Percentiles rank a stretch among this genome's conserved stretches.
Conservation (phyloP, 2,797 vertebrate genomes). For the Brachyrhaphis roseni region DNA sequence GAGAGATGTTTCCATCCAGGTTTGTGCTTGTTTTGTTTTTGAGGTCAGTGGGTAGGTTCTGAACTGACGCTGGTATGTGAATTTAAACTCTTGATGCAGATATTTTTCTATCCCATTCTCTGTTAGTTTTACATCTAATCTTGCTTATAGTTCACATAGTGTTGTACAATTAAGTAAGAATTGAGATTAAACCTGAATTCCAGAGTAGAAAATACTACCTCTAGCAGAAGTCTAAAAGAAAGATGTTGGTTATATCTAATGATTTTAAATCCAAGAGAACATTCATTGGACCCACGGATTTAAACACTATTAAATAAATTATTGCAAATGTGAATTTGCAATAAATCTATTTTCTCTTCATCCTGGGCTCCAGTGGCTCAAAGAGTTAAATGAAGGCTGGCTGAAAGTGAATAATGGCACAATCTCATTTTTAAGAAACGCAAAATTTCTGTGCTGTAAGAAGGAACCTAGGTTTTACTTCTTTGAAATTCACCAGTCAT, state of each 20-base stretch:
- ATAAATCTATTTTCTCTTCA: slow-evolving; percentile 22
- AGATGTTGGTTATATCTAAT: not conserved
- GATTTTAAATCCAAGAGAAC: not conserved
- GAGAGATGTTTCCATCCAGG: not conserved
- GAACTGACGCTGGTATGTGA: not conserved
- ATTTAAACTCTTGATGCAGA: not conserved
- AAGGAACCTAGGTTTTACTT: slow-evolving; percentile 57
- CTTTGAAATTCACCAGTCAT: slow-evolving; percentile 73
- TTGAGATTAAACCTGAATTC: not conserved
- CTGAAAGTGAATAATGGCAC: slow-evolving; percentile 46
- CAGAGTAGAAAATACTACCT: not conserved
- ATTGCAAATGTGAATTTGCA: slow-evolving; percentile 19
- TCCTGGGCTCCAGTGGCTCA: slow-evolving; percentile 27
- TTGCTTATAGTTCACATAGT: not conserved
- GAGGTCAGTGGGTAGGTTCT: not conserved
- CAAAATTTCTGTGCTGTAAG: slow-evolving; percentile 50
- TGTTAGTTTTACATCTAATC: not conserved
- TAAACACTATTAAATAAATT: slow-evolving; percentile 48
- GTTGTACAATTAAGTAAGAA: not conserved
- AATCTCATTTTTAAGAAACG: slow-evolving; percentile 54
- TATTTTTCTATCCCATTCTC: not conserved
- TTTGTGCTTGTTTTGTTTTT: not conserved
- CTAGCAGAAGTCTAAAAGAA: not conserved
- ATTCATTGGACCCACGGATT: slow-evolving; percentile 1
- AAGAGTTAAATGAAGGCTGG: slow-evolving; percentile 49